Evolutionary conservation across 2,113 vertebrate species (phyloP).

Genomic region (Pterocles orientalis): DNA sequence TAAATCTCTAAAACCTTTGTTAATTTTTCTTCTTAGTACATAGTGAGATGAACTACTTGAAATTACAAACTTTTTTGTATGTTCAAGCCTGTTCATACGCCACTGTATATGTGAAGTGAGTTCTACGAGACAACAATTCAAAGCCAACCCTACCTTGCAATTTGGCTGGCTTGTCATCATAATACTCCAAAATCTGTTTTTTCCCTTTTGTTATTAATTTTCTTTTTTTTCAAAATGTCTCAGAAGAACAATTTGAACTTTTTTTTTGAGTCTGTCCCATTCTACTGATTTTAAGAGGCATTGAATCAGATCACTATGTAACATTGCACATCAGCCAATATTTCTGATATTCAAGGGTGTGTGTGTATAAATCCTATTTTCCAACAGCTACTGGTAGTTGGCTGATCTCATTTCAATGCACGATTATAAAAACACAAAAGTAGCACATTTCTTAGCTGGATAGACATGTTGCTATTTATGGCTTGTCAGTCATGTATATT

Average conservation of each 20-base stretch:
- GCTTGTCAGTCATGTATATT: slow-evolving; percentile 42
- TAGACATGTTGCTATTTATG: slow-evolving; percentile 57
- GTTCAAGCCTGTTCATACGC: not conserved
- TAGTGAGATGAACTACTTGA: not conserved
- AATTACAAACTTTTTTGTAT: not conserved
- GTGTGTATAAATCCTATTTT: not conserved
- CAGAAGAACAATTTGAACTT: not conserved
- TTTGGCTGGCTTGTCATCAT: not conserved
- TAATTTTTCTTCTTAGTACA: not conserved
- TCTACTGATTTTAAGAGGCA: not conserved
- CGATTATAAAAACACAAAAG: slow-evolving; percentile 7
- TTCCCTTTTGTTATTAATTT: not conserved
- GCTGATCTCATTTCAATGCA: not conserved
- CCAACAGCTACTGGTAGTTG: not conserved
- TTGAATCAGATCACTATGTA: not conserved
- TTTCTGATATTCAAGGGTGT: not conserved
- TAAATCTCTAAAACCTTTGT: not conserved
- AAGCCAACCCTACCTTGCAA: not conserved
- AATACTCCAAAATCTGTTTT: not conserved
- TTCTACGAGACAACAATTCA: not conserved
- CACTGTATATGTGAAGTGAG: not conserved
- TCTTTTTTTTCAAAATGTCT: not conserved
- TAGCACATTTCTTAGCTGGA: slow-evolving; percentile 46
- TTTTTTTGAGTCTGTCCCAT: not conserved
- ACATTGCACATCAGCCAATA: not conserved